phyloP scores from a whole-genome alignment of 2,888 invertebrate species.

The Sesamia inferens region DNA sequence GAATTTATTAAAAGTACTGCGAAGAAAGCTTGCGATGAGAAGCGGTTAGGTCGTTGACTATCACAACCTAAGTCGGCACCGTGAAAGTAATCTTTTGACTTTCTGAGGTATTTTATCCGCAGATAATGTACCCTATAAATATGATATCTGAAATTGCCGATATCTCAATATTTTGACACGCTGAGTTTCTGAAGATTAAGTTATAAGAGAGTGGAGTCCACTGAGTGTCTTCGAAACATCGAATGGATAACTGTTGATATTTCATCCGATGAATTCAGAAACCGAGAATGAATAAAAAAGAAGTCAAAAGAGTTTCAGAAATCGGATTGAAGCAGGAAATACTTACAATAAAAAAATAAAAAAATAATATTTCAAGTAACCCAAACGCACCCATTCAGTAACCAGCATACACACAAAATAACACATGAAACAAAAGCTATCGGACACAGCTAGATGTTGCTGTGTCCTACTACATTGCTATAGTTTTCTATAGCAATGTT shows the following conservation, averaged over 20 bases:
- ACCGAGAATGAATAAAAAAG: background rate
- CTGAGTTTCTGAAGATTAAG: background rate
- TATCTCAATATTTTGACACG: background rate
- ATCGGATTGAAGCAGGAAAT: background rate
- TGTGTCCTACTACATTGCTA: too few species aligned
- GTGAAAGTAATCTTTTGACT: background rate
- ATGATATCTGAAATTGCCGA: background rate
- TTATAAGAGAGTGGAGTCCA: too few species aligned
- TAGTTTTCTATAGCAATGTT: too few species aligned
- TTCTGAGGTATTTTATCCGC: background rate
- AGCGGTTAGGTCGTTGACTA: conserved; percentile 12
- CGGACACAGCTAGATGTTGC: too few species aligned
- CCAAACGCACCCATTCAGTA: too few species aligned
- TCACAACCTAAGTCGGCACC: background rate
- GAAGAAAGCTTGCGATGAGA: background rate
- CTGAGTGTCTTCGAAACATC: background rate
- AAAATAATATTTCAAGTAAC: too few species aligned
- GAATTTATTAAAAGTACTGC: conserved; percentile 22
- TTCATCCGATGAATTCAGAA: background rate
- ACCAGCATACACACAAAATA: too few species aligned
- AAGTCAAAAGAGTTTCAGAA: background rate
- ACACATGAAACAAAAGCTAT: too few species aligned
- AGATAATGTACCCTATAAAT: background rate
- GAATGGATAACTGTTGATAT: background rate
- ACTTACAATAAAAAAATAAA: too few species aligned